Evolutionary conservation across 2,113 vertebrate genomes (phyloP).

Genomic region (Caranx melampygus): DNA sequence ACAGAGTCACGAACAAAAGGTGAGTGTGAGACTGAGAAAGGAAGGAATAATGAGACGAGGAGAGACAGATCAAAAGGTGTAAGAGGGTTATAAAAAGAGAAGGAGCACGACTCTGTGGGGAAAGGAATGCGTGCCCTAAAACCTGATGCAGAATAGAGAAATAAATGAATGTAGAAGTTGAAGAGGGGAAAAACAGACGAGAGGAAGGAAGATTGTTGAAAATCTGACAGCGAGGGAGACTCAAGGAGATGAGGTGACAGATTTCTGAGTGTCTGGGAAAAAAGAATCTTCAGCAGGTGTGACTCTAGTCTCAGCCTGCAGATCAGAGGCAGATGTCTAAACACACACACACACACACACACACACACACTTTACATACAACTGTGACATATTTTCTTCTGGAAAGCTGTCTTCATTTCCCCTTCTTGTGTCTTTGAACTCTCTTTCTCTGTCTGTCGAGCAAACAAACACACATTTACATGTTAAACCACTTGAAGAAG

Average conservation of each 20-base stretch:
- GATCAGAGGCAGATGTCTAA: conserved; percentile 49
- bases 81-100: conserved; percentile 33
- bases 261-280: conserved; percentile 60
- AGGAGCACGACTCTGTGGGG: conserved; percentile 15
- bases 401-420: conserved; percentile 40
- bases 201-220: conserved; percentile 8
- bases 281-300: conserved; percentile 59
- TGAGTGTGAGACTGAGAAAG: conserved; percentile 27
- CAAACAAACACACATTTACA: conserved; percentile 12
- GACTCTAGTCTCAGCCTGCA: conserved; percentile 52
- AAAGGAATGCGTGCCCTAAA: conserved; percentile 32
- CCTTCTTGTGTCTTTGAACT: conserved; percentile 15
- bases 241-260: conserved; percentile 46
- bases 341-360: background rate
- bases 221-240: conserved; percentile 25
- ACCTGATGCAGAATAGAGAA: conserved; percentile 28
- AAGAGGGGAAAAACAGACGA: conserved; percentile 21
- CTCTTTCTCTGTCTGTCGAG: background rate
- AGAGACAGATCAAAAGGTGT: conserved; percentile 21
- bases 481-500: conserved; percentile 6
- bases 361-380: background rate
- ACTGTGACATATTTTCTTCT: conserved; percentile 11
- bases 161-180: conserved; percentile 48
- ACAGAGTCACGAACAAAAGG: conserved; percentile 18
- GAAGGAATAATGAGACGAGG: conserved; percentile 56